Evolutionary conservation across 92 coral and sea anemone genomes (phyloP).

Genomic region (Heteractis magnifica): DNA sequence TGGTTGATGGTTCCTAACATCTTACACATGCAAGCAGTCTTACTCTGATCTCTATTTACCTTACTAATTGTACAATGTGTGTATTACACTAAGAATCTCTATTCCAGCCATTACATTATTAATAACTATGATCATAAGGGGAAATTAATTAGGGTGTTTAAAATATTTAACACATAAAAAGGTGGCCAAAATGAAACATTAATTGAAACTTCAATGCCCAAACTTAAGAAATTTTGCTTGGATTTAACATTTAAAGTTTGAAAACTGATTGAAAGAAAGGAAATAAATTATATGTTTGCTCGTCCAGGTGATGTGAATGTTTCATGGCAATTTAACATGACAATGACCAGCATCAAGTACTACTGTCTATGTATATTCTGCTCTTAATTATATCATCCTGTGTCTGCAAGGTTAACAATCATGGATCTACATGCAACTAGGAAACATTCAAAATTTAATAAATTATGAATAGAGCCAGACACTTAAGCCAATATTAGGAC

Average conservation of each 20-base stretch:
- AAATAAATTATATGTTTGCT: no score
- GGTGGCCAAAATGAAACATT: no score
- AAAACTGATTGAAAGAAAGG: no score
- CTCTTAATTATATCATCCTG: background rate
- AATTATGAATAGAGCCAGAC: background rate
- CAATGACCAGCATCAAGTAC: background rate
- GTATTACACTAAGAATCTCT: background rate
- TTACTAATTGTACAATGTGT: background rate
- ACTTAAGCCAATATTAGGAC: background rate
- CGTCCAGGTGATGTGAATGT: no score
- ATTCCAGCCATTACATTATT: no score
- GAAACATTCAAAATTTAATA: background rate
- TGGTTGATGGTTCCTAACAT: background rate
- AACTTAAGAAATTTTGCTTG: no score
- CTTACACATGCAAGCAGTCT: background rate
- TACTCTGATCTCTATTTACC: background rate
- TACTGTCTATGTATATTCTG: background rate
- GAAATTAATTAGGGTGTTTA: no score
- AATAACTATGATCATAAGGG: no score
- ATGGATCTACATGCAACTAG: background rate
- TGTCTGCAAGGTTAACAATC: background rate
- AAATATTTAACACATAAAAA: no score
- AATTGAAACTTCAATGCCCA: no score
- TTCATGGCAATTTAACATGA: background rate
- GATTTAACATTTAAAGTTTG: no score